phyloP scores from a whole-genome alignment of 1,140 invertebrate genomes.

The Leptinotarsa undecemlineata region DNA sequence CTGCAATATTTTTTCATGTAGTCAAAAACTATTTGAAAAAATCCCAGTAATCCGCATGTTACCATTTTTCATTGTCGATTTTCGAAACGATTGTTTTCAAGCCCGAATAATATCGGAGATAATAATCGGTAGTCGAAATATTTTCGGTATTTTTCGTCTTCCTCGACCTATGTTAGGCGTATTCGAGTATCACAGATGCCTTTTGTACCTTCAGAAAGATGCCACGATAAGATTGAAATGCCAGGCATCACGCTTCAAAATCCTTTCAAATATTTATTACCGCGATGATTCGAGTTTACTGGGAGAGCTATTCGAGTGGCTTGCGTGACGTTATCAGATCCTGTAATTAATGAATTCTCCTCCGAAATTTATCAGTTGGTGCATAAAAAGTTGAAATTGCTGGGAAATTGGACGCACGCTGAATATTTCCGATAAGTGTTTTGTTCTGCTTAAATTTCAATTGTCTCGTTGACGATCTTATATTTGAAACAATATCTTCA shows the following conservation, averaged over 20 bases:
- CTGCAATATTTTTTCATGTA: too few species aligned
- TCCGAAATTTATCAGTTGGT: not conserved
- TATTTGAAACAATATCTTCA: too few species aligned
- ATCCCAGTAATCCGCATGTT: not conserved
- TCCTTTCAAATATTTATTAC: constrained; percentile 38
- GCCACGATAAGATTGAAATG: constrained; percentile 37
- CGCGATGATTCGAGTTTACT: constrained; percentile 12
- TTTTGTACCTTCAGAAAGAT: constrained; percentile 32
- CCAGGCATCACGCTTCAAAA: constrained; percentile 35
- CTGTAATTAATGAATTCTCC: not conserved
- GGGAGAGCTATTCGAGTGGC: constrained; percentile 4
- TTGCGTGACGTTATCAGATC: constrained; percentile 5
- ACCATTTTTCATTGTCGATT: constrained; percentile 18
- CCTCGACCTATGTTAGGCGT: constrained; percentile 35
- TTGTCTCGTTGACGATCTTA: too few species aligned
- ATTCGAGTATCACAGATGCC: constrained; percentile 25
- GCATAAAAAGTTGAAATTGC: not conserved
- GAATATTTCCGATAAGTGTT: too few species aligned
- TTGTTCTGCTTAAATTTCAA: too few species aligned
- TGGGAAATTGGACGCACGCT: too few species aligned
- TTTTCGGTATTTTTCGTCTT: constrained; percentile 44
- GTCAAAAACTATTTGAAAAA: not conserved
- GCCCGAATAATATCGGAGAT: constrained; percentile 41
- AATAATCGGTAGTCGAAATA: constrained; percentile 44
- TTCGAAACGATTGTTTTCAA: constrained; percentile 35